These are phyloP conservation scores for Murina feae DNA, from an alignment of 2,113 vertebrate species.

Conservation along the genomic window DNA sequence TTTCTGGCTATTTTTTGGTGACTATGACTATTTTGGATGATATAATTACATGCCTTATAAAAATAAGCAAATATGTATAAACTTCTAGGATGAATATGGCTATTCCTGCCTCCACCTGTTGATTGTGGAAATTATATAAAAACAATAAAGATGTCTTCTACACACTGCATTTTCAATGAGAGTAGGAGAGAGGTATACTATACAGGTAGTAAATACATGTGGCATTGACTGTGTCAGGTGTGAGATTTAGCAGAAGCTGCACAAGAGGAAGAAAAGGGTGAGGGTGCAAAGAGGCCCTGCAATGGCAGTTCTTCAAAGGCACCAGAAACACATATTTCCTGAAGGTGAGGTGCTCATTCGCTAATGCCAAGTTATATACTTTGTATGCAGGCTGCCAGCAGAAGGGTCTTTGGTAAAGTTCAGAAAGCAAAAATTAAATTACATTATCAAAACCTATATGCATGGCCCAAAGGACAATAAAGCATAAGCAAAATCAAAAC, in stretches of 20 bases:
- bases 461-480: neutral
- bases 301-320: neutral
- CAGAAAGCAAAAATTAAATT: neutral
- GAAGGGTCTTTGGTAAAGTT: neutral
- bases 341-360: neutral
- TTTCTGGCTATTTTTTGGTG: neutral
- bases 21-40: neutral
- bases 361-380: neutral
- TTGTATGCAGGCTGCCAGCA: neutral
- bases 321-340: neutral
- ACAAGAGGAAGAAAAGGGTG: neutral
- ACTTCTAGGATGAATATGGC: neutral
- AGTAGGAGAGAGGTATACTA: neutral
- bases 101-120: neutral
- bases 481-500: neutral
- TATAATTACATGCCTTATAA: neutral
- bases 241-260: neutral
- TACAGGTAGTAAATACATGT: neutral
- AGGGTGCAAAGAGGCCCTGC: neutral
- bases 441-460: neutral
- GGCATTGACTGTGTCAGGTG: neutral
- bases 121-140: neutral
- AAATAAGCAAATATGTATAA: neutral
- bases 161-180: neutral
- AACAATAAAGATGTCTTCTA: neutral